Evolutionary conservation across 1,140 invertebrate species (phyloP).

Genomic region (Dreissena rostriformis): DNA sequence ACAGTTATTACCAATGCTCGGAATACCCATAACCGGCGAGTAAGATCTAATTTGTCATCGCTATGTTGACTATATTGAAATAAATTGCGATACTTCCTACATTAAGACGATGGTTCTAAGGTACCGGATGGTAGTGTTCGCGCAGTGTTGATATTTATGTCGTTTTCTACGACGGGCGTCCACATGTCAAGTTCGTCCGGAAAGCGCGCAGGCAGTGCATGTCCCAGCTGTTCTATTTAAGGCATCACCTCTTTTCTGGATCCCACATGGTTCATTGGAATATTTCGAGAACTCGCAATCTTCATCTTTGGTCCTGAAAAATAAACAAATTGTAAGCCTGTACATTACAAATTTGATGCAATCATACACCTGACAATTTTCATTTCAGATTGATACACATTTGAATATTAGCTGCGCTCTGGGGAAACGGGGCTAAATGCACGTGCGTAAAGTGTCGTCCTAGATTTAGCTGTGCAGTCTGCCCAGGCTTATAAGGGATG

Average conservation of each 20-base stretch:
- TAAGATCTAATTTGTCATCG: slow-evolving; percentile 21
- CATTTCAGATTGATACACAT: too few relatives aligned
- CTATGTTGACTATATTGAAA: slow-evolving; percentile 38
- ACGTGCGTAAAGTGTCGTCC: too few relatives aligned
- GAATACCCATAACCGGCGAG: slow-evolving; percentile 37
- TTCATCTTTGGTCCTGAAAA: too few relatives aligned
- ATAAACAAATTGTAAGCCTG: too few relatives aligned
- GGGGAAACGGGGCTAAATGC: too few relatives aligned
- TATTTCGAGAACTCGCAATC: too few relatives aligned
- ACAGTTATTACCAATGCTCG: slow-evolving; percentile 40
- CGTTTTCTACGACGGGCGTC: not conserved
- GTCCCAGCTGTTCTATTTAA: slow-evolving; percentile 22
- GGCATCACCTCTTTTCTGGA: not conserved
- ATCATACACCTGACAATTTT: too few relatives aligned
- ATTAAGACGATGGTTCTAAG: not conserved
- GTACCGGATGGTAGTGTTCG: not conserved
- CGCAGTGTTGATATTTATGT: not conserved
- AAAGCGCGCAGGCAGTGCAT: not conserved
- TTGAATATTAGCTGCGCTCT: too few relatives aligned
- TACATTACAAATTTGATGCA: too few relatives aligned
- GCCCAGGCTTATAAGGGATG: too few relatives aligned
- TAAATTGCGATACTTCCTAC: slow-evolving; percentile 37
- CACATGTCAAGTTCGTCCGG: slow-evolving; percentile 18
- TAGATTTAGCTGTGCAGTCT: too few relatives aligned
- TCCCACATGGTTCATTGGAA: too few relatives aligned